phyloP scores from a whole-genome alignment of 2,888 invertebrate genomes.

The Aleiodes alternator region DNA sequence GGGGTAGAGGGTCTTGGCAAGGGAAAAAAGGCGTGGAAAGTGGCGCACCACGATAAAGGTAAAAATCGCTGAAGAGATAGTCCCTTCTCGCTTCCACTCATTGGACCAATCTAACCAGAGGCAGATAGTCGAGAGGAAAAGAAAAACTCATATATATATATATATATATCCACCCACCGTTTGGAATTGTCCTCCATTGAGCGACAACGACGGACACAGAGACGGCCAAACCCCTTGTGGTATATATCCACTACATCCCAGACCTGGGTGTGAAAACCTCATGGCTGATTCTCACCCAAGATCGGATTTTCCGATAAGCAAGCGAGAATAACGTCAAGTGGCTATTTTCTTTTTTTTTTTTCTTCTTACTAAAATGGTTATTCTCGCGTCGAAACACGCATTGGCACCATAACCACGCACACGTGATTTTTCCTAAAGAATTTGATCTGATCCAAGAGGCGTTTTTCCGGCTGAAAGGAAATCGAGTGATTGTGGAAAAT shows the following conservation, averaged over 20 bases:
- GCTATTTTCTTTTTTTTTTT: constrained; percentile 40
- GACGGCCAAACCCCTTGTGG: constrained; percentile 18
- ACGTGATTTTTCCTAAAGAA: constrained; percentile 1
- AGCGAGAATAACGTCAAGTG: constrained; percentile 57
- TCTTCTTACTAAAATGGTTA: constrained; percentile 59
- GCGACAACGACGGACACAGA: constrained; percentile 35
- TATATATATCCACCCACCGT: constrained; percentile 46
- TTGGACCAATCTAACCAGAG: constrained; percentile 39
- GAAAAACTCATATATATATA: not conserved
- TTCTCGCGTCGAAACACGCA: constrained; percentile 53
- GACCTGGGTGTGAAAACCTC: constrained; percentile 42
- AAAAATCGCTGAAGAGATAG: constrained; percentile 42
- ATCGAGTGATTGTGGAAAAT: constrained; percentile 23
- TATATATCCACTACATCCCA: constrained; percentile 3
- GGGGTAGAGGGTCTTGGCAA: constrained; percentile 19
- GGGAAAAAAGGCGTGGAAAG: constrained; percentile 24
- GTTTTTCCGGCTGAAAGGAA: constrained; percentile 35
- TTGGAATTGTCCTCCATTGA: constrained; percentile 68
- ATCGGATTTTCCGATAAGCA: constrained; percentile 63
- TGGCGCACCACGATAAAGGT: constrained; percentile 39
- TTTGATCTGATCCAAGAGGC: constrained; percentile 13
- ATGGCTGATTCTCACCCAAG: constrained; percentile 45
- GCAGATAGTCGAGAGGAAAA: constrained; percentile 61
- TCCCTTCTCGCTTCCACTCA: not conserved
- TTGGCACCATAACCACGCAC: constrained; percentile 34